Conservation (phyloP, 2,113 vertebrate genomes). For the Melanocharis versteri region DNA sequence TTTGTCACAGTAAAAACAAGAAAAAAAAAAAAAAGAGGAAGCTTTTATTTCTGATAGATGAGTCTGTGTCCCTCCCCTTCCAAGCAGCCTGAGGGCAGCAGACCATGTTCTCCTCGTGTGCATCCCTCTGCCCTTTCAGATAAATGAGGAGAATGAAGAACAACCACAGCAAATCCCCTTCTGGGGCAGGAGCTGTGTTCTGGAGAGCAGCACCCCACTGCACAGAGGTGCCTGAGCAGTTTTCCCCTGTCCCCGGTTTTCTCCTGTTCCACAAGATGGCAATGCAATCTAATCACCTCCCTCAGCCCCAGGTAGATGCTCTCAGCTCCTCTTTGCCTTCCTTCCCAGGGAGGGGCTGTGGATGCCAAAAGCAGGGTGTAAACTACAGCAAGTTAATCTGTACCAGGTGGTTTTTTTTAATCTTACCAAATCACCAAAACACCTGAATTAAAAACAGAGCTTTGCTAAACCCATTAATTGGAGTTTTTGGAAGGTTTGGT, state of each 20-base stretch:
- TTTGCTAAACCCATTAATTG: neutral
- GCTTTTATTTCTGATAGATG: neutral
- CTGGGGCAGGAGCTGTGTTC: neutral
- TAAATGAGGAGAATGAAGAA: neutral
- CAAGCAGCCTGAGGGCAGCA: neutral
- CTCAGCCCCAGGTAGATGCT: neutral
- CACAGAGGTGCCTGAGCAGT: neutral
- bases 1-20: neutral
- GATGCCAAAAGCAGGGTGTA: neutral
- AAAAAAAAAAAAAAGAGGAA: neutral
- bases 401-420: neutral
- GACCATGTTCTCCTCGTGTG: accelerated
- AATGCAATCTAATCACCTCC: constrained; percentile 28
- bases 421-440: neutral
- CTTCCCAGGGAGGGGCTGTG: neutral
- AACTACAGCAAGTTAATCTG: accelerated
- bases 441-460: neutral
- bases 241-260: neutral
- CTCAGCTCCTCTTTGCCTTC: neutral
- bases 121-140: neutral
- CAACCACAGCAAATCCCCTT: accelerated
- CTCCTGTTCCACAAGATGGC: constrained; percentile 58
- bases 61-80: no score
- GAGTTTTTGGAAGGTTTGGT: neutral
- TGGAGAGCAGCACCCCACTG: accelerated